Conservation (phyloP, 2,888 invertebrate genomes). For the Tipula lateralis region DNA sequence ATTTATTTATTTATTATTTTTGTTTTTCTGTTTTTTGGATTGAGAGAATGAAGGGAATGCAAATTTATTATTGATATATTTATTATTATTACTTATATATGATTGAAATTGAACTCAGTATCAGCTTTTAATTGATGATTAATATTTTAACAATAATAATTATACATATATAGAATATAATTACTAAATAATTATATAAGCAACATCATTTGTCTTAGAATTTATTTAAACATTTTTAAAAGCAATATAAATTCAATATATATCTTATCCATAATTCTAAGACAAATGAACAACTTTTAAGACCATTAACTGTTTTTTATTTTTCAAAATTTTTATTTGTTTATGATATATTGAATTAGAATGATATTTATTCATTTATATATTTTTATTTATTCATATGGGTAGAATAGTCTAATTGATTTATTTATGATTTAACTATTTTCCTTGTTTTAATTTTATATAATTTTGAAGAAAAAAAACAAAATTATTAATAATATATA, state of each 20-base stretch:
- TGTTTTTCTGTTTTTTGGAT: neutral
- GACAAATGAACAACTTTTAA: neutral
- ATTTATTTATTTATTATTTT: neutral
- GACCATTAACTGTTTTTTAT: neutral
- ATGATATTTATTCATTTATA: neutral
- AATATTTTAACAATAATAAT: neutral
- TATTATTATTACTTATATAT: neutral
- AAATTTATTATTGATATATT: conserved; percentile 5
- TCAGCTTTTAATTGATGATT: neutral
- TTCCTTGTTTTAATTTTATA: too few relatives aligned
- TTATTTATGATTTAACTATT: neutral
- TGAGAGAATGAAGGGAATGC: conserved; percentile 24
- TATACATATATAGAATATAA: neutral
- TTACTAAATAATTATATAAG: neutral
- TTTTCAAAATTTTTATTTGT: neutral
- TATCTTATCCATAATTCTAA: neutral
- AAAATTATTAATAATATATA: neutral
- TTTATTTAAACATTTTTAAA: neutral
- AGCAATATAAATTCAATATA: neutral
- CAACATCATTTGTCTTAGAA: neutral
- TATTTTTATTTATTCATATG: neutral
- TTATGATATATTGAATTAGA: neutral
- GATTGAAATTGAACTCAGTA: conserved; percentile 4
- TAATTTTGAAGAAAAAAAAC: neutral
- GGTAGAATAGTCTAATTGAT: neutral